Percentiles rank a stretch among this genome's conserved stretches.
Conservation (phyloP, 2,888 invertebrate genomes). For the Tridacna crocea region DNA sequence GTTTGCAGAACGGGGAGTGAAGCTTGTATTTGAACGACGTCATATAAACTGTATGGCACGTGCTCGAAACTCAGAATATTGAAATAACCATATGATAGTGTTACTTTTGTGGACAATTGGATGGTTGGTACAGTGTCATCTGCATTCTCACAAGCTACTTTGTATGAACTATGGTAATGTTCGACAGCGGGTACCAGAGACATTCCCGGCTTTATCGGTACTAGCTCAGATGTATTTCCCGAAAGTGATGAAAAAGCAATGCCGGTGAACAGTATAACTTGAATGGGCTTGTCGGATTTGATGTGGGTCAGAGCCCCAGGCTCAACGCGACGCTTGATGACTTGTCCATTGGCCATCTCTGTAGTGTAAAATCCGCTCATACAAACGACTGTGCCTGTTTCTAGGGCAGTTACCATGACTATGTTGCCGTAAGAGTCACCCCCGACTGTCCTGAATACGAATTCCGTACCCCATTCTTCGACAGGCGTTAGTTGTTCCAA, state of each 20-base stretch:
- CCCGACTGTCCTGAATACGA: constrained; percentile 25
- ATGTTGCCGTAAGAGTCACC: constrained; percentile 31
- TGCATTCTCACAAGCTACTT: not conserved
- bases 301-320: constrained; percentile 15
- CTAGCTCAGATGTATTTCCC: not conserved
- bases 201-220: constrained; percentile 32
- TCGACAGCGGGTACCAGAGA: constrained; percentile 40
- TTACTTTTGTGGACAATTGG: not conserved
- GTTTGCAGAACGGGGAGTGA: not conserved
- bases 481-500: constrained; percentile 45
- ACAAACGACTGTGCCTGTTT: constrained; percentile 27
- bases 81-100: not conserved
- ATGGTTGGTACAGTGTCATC: not conserved
- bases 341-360: constrained; percentile 26
- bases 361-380: constrained; percentile 40
- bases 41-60: not conserved
- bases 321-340: constrained; percentile 35
- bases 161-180: constrained; percentile 17
- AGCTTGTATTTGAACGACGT: not conserved
- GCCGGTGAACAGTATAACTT: constrained; percentile 41
- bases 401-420: constrained; percentile 33
- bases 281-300: constrained; percentile 31
- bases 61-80: not conserved
- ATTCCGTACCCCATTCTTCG: constrained; percentile 40
- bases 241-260: constrained; percentile 11